Evolutionary conservation across 2,113 vertebrate species (phyloP), one percentile per base, ranked within the genome.

Genomic region (Cololabis saira): DNA sequence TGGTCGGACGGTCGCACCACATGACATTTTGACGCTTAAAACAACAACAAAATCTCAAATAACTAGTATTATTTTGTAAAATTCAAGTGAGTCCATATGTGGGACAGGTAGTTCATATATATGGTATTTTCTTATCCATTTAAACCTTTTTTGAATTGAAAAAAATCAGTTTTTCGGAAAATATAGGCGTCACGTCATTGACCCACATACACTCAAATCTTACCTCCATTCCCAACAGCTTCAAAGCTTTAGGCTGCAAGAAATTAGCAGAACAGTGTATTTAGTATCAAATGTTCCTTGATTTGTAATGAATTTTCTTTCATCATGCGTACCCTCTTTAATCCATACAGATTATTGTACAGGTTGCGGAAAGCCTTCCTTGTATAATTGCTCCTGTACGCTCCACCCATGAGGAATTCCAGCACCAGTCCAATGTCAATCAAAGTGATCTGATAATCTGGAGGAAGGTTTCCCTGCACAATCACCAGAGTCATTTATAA

Each of bases 211-310:
- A 27, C 24, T 27, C 2, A 27, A 12, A 43, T 75, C 91, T 89
- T 90, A 99, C 98, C 93, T 98, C 98, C 97, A 99, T 98, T 71
- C 98, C 98, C 16, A 99, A 92, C 61, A 99, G 95, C 80, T 99
- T 99, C 56, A 99, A 92, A 64, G 97, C 98, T 91, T 99, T 99
- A 24, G 96, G 97, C 97, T 99, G 87, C 73, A 82, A 74, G 71
- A 89, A 78, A 66, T 57, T 14, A 81, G 72, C 8, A 70, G 10
- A 77, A 54, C 24, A 71, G 60, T 37, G 49, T 10, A 13, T 40
- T 86, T 50, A 69, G n/a, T 42, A 19, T 67, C 1, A 48, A 59
- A 62, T 40, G 8, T 43, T 65, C 22, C 49, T 45, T 57, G 15
- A 19, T 55, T 51, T 19, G 9, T 2, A 56, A 47, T 55, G 17